Percentiles rank a stretch among this genome's conserved stretches.
These are phyloP conservation scores for Typhlichthys subterraneus DNA, from an alignment of 2,797 vertebrate genomes.

Conservation along the genomic window DNA sequence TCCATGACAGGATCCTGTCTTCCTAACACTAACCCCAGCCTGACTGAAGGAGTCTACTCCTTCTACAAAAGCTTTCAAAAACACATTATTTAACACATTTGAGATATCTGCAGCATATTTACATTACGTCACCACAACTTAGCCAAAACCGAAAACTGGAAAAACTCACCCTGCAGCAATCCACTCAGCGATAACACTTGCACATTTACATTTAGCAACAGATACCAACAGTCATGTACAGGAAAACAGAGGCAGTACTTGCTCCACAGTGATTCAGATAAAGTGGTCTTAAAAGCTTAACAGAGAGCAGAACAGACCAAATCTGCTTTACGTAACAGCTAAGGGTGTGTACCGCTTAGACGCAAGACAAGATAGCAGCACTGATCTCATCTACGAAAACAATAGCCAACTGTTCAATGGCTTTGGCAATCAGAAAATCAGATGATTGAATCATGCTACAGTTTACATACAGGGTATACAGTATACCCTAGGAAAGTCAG, in stretches of 20 bases:
- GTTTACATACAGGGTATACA: no score
- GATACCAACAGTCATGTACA: slow-evolving; percentile 1
- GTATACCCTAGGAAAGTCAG: no score
- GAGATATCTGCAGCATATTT: slow-evolving; percentile 52
- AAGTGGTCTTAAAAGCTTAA: slow-evolving; percentile 37
- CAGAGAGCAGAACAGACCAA: slow-evolving; percentile 19
- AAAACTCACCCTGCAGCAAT: slow-evolving; percentile 77
- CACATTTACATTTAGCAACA: neutral
- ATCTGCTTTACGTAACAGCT: slow-evolving; percentile 38
- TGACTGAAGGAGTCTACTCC: slow-evolving; percentile 39
- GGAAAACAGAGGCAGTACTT: neutral
- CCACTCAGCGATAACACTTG: slow-evolving; percentile 39
- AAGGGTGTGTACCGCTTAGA: neutral
- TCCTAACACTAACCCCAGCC: slow-evolving; percentile 24
- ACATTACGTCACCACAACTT: slow-evolving; percentile 60
- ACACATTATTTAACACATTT: slow-evolving; percentile 67
- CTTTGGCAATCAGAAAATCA: no score
- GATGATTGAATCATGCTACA: neutral
- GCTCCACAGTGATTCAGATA: slow-evolving; percentile 18
- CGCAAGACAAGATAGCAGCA: slow-evolving; percentile 7
- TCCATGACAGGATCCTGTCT: slow-evolving; percentile 14
- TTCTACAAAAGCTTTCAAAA: slow-evolving; percentile 6
- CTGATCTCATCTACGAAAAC: slow-evolving; percentile 25
- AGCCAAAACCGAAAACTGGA: slow-evolving; percentile 74
- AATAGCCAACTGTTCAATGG: neutral